A percentile compares a stretch with the other conserved stretches of the same genome.
Conservation (phyloP, 2,797 vertebrate species). For the Lagorchestes hirsutus region DNA sequence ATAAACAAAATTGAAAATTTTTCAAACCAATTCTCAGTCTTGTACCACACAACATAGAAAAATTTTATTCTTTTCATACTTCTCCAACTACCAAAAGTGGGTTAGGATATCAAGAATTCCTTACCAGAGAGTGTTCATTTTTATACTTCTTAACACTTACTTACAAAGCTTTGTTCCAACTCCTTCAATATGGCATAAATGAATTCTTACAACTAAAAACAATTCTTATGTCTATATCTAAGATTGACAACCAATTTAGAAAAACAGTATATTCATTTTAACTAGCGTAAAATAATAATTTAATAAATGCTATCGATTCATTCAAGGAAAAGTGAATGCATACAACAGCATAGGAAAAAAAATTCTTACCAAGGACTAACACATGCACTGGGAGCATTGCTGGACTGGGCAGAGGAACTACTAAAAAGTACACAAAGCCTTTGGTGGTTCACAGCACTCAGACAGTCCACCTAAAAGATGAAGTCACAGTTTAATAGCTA, state of each 20-base stretch:
- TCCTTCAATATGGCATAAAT: neutral
- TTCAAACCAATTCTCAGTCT: neutral
- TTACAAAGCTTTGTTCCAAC: neutral
- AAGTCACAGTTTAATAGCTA: slow-evolving; percentile 37
- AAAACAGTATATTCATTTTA: neutral
- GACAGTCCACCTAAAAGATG: slow-evolving; percentile 93
- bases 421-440: slow-evolving; percentile 98
- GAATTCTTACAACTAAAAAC: neutral
- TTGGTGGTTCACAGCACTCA: slow-evolving; percentile 96
- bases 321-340: neutral
- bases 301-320: neutral
- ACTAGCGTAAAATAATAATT: neutral
- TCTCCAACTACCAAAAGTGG: neutral
- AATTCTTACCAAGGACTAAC: slow-evolving; percentile 96
- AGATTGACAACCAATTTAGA: neutral
- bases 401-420: slow-evolving; percentile 96
- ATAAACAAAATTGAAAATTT: neutral
- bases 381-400: slow-evolving; percentile 97
- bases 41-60: no score
- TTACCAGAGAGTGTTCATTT: neutral
- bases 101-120: neutral
- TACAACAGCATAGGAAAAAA: neutral
- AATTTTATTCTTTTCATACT: neutral
- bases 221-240: neutral
- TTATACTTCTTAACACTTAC: neutral